phyloP scores from a whole-genome alignment of 1,140 invertebrate genomes.

The Pseudomyrmex flavicornis region DNA sequence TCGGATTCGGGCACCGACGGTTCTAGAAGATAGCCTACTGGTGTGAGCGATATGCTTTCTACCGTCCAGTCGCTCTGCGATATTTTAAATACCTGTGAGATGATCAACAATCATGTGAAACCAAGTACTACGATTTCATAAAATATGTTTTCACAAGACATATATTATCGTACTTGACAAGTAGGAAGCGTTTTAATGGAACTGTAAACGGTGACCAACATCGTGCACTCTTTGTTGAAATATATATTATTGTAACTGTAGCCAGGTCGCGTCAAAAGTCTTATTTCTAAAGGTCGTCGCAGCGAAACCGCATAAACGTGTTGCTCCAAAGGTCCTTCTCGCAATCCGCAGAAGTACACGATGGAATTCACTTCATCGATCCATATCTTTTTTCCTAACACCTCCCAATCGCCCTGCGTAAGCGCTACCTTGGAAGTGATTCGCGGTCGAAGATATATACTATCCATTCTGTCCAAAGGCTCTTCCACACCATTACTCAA shows the following conservation, averaged over 20 bases:
- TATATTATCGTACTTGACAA: conserved; percentile 86
- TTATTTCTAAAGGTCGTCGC: conserved; percentile 88
- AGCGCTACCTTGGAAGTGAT: conserved; percentile 89
- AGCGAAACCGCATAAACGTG: conserved; percentile 93
- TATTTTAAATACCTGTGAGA: conserved; percentile 89
- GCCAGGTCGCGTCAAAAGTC: conserved; percentile 90
- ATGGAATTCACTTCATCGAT: conserved; percentile 89
- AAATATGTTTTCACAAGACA: background rate
- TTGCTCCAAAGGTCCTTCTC: conserved; percentile 92
- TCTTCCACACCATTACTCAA: conserved; percentile 85
- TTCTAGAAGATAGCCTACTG: conserved; percentile 90
- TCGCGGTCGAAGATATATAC: conserved; percentile 86
- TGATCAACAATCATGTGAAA: background rate
- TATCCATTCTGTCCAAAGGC: conserved; percentile 84
- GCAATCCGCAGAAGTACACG: conserved; percentile 93
- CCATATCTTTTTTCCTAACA: conserved; percentile 91
- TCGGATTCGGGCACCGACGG: conserved; percentile 87
- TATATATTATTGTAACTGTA: conserved; percentile 91
- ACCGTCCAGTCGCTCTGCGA: conserved; percentile 88
- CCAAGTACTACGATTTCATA: background rate
- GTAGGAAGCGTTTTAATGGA: conserved; percentile 93
- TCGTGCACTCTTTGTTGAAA: conserved; percentile 93
- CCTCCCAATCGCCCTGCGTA: conserved; percentile 94
- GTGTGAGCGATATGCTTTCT: conserved; percentile 88
- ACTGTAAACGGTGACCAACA: conserved; percentile 95